Conservation (phyloP, 2,113 vertebrate species). For the Romanogobio albipinnatus region DNA sequence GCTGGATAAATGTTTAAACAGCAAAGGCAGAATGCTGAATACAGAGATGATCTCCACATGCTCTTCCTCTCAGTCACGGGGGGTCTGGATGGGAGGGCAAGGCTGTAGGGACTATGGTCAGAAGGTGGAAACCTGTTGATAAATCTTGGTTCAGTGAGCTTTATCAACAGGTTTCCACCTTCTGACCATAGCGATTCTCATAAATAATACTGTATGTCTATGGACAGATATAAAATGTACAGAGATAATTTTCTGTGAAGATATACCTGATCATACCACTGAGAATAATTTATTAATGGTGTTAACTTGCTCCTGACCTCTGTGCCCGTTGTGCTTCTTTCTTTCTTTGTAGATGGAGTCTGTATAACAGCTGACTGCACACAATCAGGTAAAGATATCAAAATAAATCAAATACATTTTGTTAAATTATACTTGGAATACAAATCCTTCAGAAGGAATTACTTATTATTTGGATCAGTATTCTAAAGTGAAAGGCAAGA, state of each 20-base stretch:
- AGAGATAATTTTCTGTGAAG: not conserved
- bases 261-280: not conserved
- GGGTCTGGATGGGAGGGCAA: not conserved
- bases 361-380: conserved; percentile 93
- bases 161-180: too few relatives aligned
- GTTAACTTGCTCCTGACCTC: not conserved
- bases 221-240: conserved; percentile 1
- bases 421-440: too few relatives aligned
- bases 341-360: conserved; percentile 81
- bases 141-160: not conserved
- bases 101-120: not conserved
- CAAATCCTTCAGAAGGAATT: too few relatives aligned
- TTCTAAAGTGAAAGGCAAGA: too few relatives aligned
- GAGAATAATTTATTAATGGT: not conserved
- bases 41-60: conserved; percentile 34
- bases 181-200: too few relatives aligned
- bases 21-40: conserved; percentile 57
- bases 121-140: conserved; percentile 30
- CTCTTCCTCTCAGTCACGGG: not conserved
- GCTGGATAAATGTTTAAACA: conserved; percentile 64
- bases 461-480: too few relatives aligned
- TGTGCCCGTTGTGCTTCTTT: conserved; percentile 58
- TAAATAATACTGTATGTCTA: not conserved
- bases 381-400: conserved; percentile 85
- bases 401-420: too few relatives aligned